These are phyloP conservation scores for Regulus satrapa DNA, from an alignment of 2,113 vertebrate genomes.

Conservation along the genomic window DNA sequence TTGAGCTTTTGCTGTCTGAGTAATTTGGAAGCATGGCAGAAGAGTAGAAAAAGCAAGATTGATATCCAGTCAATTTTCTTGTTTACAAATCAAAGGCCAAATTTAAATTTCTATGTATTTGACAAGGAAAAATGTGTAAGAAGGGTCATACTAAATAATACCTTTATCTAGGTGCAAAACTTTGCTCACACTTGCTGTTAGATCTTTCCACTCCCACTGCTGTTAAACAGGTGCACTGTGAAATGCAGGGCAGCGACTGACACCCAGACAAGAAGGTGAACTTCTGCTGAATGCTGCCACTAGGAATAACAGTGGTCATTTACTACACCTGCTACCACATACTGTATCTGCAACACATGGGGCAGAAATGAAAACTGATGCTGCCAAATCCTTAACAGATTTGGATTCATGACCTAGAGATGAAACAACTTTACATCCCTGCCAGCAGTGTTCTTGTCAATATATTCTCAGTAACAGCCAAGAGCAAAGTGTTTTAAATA, in stretches of 20 bases:
- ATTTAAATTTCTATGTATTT: neutral
- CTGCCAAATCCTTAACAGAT: neutral
- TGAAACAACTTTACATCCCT: neutral
- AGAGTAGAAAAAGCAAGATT: neutral
- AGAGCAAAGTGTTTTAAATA: neutral
- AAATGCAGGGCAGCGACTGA: neutral
- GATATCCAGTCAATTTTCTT: neutral
- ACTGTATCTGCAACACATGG: neutral
- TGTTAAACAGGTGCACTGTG: neutral
- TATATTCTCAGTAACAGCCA: neutral
- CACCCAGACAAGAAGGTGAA: neutral
- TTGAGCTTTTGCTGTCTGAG: neutral
- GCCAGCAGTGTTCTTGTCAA: neutral
- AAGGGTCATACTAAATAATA: neutral
- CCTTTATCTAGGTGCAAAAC: neutral
- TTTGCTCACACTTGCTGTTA: neutral
- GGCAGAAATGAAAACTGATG: neutral
- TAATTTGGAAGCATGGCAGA: neutral
- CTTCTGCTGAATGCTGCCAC: neutral
- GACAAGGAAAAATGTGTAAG: neutral
- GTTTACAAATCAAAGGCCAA: neutral
- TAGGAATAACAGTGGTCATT: neutral
- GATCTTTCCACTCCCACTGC: neutral
- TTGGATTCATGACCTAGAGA: neutral
- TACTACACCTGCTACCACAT: neutral